Conservation (phyloP, 2,113 vertebrate species). For the Astur gentilis region DNA sequence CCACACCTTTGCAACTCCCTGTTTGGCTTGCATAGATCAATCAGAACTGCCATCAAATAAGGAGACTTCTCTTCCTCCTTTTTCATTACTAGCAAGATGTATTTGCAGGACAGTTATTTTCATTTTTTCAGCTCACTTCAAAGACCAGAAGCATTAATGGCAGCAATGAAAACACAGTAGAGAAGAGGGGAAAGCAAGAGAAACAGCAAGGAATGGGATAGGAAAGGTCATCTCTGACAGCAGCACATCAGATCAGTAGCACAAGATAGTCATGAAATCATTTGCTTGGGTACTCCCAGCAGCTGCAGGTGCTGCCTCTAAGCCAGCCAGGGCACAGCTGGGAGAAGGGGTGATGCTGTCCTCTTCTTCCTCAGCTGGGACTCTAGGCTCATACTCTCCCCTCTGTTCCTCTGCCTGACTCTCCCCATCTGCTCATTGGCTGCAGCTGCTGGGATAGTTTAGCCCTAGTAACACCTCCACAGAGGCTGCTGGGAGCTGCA, state of each 20-base stretch:
- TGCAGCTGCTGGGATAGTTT: background rate
- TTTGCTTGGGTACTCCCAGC: background rate
- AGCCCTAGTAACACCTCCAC: background rate
- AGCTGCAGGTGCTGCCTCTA: background rate
- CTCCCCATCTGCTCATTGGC: background rate
- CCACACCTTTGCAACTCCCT: background rate
- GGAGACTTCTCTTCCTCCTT: background rate
- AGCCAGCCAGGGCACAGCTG: background rate
- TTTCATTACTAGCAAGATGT: background rate
- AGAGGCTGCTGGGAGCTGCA: background rate
- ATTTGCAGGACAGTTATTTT: background rate
- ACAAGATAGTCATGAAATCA: background rate
- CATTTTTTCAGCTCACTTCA: background rate
- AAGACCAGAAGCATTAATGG: background rate
- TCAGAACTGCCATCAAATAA: background rate
- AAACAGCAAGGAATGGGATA: background rate
- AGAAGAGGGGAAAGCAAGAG: background rate
- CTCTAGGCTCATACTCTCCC: background rate
- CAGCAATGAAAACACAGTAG: background rate
- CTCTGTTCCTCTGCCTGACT: background rate
- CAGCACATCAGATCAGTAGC: background rate
- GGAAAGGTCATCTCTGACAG: background rate
- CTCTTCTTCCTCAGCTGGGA: background rate
- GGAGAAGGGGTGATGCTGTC: fast-evolving
- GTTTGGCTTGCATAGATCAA: background rate